Conservation (phyloP, 1,140 invertebrate genomes). For the Radopholus similis region DNA sequence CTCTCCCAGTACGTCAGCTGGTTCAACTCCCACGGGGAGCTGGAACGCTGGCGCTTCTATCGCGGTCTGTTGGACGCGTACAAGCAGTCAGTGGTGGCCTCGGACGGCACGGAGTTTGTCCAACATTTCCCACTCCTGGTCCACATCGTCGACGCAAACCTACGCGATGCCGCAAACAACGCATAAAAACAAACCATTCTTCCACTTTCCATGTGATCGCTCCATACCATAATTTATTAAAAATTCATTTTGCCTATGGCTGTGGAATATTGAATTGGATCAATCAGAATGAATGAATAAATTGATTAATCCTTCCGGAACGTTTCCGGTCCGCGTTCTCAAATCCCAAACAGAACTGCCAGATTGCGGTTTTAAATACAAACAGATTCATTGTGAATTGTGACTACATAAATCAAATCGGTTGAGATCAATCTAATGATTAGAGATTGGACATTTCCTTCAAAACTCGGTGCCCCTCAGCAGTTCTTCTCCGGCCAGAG, state of each 20-base stretch:
- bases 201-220: too few relatives aligned
- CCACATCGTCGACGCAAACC: conserved; percentile 28
- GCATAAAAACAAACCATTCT: background rate
- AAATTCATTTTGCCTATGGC: too few relatives aligned
- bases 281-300: too few relatives aligned
- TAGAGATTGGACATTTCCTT: background rate
- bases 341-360: too few relatives aligned
- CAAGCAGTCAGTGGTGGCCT: conserved; percentile 44
- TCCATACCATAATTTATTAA: too few relatives aligned
- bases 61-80: conserved; percentile 47
- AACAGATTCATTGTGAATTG: too few relatives aligned
- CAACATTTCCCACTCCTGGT: conserved; percentile 36
- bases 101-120: conserved; percentile 42
- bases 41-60: conserved; percentile 44
- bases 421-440: too few relatives aligned
- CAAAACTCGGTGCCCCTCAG: conserved; percentile 18
- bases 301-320: too few relatives aligned
- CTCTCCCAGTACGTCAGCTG: conserved; percentile 47
- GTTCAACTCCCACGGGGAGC: conserved; percentile 45
- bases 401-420: too few relatives aligned
- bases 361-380: too few relatives aligned
- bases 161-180: background rate
- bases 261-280: too few relatives aligned
- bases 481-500: conserved; percentile 24
- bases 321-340: too few relatives aligned